Base-by-base conservation (phyloP, 2,797 vertebrate species). In the Sitta carolinensis region DNA sequence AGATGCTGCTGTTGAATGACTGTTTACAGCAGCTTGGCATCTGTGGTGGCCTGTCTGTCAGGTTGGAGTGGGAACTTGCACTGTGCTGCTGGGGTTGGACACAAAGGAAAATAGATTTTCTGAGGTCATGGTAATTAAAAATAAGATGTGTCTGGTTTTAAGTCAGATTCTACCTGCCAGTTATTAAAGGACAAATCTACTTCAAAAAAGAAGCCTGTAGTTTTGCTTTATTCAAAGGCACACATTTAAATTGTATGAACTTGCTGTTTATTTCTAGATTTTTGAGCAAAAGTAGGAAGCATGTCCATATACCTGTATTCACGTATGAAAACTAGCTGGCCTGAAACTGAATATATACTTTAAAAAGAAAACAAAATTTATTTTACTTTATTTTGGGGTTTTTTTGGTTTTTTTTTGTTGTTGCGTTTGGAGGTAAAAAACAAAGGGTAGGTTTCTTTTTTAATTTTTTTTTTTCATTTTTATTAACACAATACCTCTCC, bases 71-170 rank as follows among this genome's bases (percentile, higher is more conserved):
- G 29, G 54, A 90, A 57, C 81, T 72, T 52, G 26, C 36, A 29
- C 40, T 1, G 4, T 85, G 40, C 52, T 75, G 40, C 40, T 30
- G 40, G 87, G 47, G 13, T 50, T 18, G 47, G 78, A 80, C 70
- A 50, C 68, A 83, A 66, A 76, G 70, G 78, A 90, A 87, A 87
- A 85, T 9, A 70, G 62, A 64, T 86, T 92, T 89, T 75, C 76
- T 87, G 50, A 73, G n/a, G 38, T 94, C 92, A 51, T 87, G 63
- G 58, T 93, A 87, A 72, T 92, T 82, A 83, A 79, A 94, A 79
- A 69, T 61, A 82, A 89, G 63, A 81, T 20, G 9, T 78, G 38
- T 45, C 51, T 73, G 22, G 48, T 93, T 83, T 87, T 89, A 81
- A 88, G 81, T 69, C 42, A 57, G 36, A 7, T 72, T 95, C 67